phyloP scores from a whole-genome alignment of 2,113 vertebrate species.

The Colinus virginianus region DNA sequence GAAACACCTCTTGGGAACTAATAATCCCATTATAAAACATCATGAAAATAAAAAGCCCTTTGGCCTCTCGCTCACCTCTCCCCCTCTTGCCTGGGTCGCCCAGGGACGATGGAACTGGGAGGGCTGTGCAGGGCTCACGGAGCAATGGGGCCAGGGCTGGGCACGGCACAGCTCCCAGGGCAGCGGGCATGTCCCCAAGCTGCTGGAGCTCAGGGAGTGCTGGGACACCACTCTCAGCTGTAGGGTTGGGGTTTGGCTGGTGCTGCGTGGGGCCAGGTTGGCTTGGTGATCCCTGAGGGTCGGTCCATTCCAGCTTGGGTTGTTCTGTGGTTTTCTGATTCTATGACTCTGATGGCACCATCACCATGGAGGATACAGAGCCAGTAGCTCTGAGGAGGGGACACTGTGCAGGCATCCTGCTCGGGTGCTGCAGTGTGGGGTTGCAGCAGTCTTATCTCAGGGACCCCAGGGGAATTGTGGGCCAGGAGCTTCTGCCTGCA shows the following conservation, averaged over 20 bases:
- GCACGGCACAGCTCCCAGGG: neutral
- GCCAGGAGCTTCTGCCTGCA: neutral
- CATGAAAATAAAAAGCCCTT: constrained; percentile 41
- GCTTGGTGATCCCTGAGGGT: too few species aligned
- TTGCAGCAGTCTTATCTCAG: neutral
- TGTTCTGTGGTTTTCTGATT: too few species aligned
- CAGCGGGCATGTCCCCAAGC: too few species aligned
- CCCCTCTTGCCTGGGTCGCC: neutral
- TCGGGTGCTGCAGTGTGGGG: too few species aligned
- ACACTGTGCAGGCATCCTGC: fast-evolving
- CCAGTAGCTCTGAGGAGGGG: fast-evolving
- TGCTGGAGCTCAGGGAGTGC: too few species aligned
- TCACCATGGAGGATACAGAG: neutral
- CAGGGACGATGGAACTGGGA: neutral
- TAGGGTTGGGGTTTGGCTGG: too few species aligned
- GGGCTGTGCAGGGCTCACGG: too few species aligned
- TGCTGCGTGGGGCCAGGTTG: too few species aligned
- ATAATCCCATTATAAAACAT: constrained; percentile 69
- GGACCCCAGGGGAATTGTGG: neutral
- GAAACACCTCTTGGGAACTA: constrained; percentile 66
- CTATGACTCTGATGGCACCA: neutral
- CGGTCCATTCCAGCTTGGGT: too few species aligned
- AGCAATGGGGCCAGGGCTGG: neutral
- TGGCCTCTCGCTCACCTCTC: neutral
- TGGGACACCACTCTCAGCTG: too few species aligned